Evolutionary conservation across 2,113 vertebrate species (phyloP).

Genomic region (Xiphias gladius): DNA sequence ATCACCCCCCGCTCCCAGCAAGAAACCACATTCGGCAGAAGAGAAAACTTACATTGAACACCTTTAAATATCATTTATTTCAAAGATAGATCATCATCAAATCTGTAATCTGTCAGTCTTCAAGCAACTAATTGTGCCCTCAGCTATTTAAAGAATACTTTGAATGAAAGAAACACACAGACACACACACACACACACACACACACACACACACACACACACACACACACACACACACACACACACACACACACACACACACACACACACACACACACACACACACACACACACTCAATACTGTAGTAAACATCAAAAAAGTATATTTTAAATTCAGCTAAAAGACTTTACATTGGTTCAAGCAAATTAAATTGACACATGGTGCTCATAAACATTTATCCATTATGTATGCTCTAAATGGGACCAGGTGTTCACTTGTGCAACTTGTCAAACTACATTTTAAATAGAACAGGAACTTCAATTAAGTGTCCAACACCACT

Average conservation of each 20-base stretch:
- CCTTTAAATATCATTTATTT: slow-evolving; percentile 6
- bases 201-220: not conserved
- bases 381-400: slow-evolving; percentile 67
- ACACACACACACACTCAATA: not conserved
- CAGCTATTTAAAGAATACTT: slow-evolving; percentile 30
- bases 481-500: slow-evolving; percentile 75
- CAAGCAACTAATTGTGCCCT: slow-evolving; percentile 21
- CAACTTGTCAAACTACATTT: slow-evolving; percentile 72
- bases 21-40: too few relatives aligned
- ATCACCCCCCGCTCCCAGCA: too few relatives aligned
- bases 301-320: slow-evolving; percentile 15
- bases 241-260: not conserved
- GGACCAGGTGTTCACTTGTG: slow-evolving; percentile 63
- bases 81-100: slow-evolving; percentile 15
- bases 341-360: slow-evolving; percentile 31
- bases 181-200: not conserved
- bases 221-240: not conserved
- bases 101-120: slow-evolving; percentile 34
- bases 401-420: slow-evolving; percentile 47
- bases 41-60: not conserved
- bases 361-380: slow-evolving; percentile 48
- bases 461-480: slow-evolving; percentile 80
- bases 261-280: not conserved
- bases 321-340: slow-evolving; percentile 20
- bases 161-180: not conserved